These are phyloP conservation scores for Sympetrum striolatum DNA, from an alignment of 2,888 invertebrate genomes.

Conservation along the genomic window DNA sequence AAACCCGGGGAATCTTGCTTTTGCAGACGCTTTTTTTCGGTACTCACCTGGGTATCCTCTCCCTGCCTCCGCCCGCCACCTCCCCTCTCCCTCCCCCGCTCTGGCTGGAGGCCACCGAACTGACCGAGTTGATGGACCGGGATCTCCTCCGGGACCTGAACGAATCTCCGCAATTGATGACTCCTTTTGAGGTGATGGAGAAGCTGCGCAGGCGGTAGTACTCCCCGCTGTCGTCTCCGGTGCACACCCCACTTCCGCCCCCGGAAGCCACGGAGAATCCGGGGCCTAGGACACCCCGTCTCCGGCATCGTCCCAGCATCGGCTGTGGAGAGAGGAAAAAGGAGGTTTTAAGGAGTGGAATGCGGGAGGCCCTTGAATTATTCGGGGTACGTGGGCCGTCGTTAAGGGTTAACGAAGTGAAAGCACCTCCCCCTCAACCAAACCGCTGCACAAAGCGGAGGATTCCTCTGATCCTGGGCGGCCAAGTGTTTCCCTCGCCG, in stretches of 20 bases:
- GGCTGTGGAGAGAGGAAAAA: not conserved
- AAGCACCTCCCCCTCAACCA: not conserved
- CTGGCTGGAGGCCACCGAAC: constrained; percentile 77
- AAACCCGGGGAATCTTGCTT: too few relatives aligned
- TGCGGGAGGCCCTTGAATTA: not conserved
- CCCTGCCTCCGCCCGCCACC: not conserved
- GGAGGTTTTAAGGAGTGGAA: not conserved
- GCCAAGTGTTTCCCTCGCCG: not conserved
- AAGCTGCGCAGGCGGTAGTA: constrained; percentile 84
- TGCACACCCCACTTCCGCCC: constrained; percentile 87
- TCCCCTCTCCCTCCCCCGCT: not conserved
- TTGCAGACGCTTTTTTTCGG: too few relatives aligned
- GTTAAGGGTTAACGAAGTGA: not conserved
- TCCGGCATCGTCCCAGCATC: constrained; percentile 31
- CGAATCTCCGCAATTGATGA: constrained; percentile 89
- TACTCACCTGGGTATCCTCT: constrained; percentile 29
- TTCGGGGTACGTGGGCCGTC: not conserved
- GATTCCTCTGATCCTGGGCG: not conserved
- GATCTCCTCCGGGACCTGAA: constrained; percentile 81
- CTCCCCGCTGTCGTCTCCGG: constrained; percentile 85
- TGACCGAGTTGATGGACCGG: constrained; percentile 86
- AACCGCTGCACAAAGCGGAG: not conserved
- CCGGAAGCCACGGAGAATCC: constrained; percentile 60
- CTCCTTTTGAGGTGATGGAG: constrained; percentile 85
- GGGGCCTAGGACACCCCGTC: constrained; percentile 17